Evolutionary conservation across 1,140 invertebrate species (phyloP), one percentile per base, ranked within the genome.

Genomic region (Drosophila seguyi): DNA sequence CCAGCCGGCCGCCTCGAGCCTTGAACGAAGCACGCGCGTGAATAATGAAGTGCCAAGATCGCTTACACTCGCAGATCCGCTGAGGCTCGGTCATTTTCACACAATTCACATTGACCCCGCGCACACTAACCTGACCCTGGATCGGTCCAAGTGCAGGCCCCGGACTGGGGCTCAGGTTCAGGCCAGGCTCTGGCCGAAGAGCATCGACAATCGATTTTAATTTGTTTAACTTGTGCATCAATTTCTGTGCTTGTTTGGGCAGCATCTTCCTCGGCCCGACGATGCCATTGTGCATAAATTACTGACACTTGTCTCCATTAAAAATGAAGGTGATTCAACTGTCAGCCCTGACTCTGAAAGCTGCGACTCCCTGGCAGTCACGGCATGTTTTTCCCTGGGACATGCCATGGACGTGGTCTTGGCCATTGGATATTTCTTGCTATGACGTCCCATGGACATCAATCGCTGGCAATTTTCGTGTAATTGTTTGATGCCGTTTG

Each of bases 41-140:
- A 91, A 88, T 91, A 91, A 91, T 91, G 88, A 91, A 91, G 88
- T 91, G 88, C 84, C 88, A 91, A 91, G 88, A 91, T 91, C 88
- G 84, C 83, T 88, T 91, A 91, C 71, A 85, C 61, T 88, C 67
- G 42, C 42, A 68, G 53, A 53, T 22, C 48, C 22, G 29, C 20
- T 11, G 58, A 56, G 52, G 34, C 31, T 62, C 62, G 78, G 71
- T 72, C 79, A 86, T 82, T 90, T 90, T 90, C 86, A 90, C 86
- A 83, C 86, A 87, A 91, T 91, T 87, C 79, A 76, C 87, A 80
- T 86, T 90, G 79, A 90, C 82, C 82, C 85, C 82, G 69, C 76
- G 87, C 73, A 78, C 67, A 65, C 75, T 69, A 41, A 55, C 50
- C 71, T 91, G 87, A 91, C 86, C 87, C 88, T 91, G 88, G 71